phyloP scores from a whole-genome alignment of 2,797 vertebrate species.

The Amniataba percoides region DNA sequence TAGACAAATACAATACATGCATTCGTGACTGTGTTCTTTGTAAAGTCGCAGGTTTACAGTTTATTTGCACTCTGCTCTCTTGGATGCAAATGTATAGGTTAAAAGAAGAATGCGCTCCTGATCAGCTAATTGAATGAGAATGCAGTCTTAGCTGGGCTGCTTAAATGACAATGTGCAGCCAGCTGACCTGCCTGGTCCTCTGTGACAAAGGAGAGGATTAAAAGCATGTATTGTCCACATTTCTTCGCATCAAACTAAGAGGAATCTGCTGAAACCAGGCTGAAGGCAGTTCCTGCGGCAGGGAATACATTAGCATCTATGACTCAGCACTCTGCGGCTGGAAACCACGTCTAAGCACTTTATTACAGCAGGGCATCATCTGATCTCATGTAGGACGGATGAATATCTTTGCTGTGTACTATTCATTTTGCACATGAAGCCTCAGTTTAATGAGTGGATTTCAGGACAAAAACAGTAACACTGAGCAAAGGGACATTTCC shows the following conservation, averaged over 20 bases:
- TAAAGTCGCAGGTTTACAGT: not conserved
- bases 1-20: fast-evolving
- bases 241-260: constrained; percentile 1
- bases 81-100: not conserved
- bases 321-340: constrained; percentile 48
- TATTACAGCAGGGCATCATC: constrained; percentile 16
- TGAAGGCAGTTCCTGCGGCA: constrained; percentile 29
- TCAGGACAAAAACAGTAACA: constrained; percentile 6
- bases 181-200: not conserved
- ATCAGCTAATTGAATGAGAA: constrained; percentile 29
- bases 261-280: not conserved
- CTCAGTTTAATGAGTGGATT: not conserved
- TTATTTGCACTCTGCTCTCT: not conserved
- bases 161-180: constrained; percentile 48
- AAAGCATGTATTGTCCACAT: constrained; percentile 24
- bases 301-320: constrained; percentile 17
- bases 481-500: not conserved
- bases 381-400: constrained; percentile 16
- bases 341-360: constrained; percentile 43
- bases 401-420: not conserved
- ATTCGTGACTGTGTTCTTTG: not conserved
- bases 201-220: constrained; percentile 31
- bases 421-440: not conserved
- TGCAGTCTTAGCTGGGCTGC: constrained; percentile 9
- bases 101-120: constrained; percentile 33